Percentiles rank a stretch among this genome's conserved stretches.
phyloP scores from a whole-genome alignment of 1,140 invertebrate species.

The Drosophila carrolli region DNA sequence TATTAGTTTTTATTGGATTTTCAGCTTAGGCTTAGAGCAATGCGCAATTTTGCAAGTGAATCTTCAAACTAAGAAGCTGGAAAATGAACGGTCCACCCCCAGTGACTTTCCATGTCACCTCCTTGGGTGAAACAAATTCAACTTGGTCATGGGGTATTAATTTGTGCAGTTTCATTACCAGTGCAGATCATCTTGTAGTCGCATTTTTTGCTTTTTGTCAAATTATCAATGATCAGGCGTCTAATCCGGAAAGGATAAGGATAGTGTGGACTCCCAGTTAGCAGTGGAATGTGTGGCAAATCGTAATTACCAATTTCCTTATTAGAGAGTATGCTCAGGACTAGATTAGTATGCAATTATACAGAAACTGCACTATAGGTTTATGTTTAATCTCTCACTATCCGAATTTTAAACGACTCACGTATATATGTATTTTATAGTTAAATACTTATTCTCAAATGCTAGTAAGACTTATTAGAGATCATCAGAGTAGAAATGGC shows the following conservation, averaged over 20 bases:
- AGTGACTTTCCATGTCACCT: constrained; percentile 27
- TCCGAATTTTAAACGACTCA: too few relatives aligned
- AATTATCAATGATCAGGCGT: constrained; percentile 42
- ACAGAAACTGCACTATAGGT: too few relatives aligned
- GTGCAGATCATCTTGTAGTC: constrained; percentile 30
- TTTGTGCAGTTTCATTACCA: constrained; percentile 22
- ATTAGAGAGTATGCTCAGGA: constrained; percentile 4
- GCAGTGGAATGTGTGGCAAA: constrained; percentile 31
- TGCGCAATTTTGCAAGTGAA: constrained; percentile 67
- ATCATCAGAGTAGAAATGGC: neutral
- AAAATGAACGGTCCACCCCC: constrained; percentile 8
- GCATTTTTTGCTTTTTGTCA: constrained; percentile 26
- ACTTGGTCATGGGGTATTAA: constrained; percentile 68
- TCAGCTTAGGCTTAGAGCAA: constrained; percentile 53
- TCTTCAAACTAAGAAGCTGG: constrained; percentile 21
- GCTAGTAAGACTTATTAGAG: neutral
- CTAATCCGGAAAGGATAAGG: constrained; percentile 30
- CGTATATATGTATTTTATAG: too few relatives aligned
- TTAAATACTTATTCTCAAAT: neutral
- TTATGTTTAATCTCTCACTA: too few relatives aligned
- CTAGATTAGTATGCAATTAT: too few relatives aligned
- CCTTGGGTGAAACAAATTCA: constrained; percentile 56
- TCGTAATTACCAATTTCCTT: constrained; percentile 22
- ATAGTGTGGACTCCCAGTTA: constrained; percentile 13
- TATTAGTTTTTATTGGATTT: constrained; percentile 82